Base-by-base conservation (phyloP, 1,140 invertebrate species). In the Achroia grisella region DNA sequence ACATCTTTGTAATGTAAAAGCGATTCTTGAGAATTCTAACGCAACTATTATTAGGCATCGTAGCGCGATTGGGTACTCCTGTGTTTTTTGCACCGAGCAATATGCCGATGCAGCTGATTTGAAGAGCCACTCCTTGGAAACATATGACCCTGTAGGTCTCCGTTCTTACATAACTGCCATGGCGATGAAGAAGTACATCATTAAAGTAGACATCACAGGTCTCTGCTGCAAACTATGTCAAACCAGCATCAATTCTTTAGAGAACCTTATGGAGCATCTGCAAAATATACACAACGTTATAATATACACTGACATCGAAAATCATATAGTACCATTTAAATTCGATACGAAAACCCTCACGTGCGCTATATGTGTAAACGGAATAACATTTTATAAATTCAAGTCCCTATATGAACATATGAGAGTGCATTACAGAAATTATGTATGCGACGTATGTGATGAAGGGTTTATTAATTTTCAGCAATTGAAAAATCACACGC, bases 381-480 rank as follows among this genome's bases (percentile, higher is more conserved):
- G 17, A 23, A 6, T 23, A 6, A 43, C 52, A 1, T 23, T 23
- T 6, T 6, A 23, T 23, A 23, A 23, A 0, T 74, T 78, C 17
- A 62, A 64, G 2, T 42, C 68, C 0, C 39, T 76, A 2, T 65
- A 76, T 33, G 46, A 62, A 8, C 75, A 79, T 31, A 79, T 79
- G 75, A 73, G 72, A 28, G 40, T 44, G 1, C 75, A 79, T 50
- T 79, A 58, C 11, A 58, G 71, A n/a, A 79, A 72, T 30, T 73
- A 58, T 28, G 57, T 69, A 0, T 79, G 75, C 41, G 69, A 74
- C 8, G 49, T 60, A 8, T 79, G 75, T 28, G 72, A 63, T 0
- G 58, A 56, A 0, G 66, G 69, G 0, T 79, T 72, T 13, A 52
- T 79, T 1, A 74, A 23, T 6, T 23, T 23, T 6, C 2, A 23